A percentile compares a stretch with the other conserved stretches of the same genome.
Conservation (phyloP, 2,113 vertebrate species). For the Salminus brasiliensis region DNA sequence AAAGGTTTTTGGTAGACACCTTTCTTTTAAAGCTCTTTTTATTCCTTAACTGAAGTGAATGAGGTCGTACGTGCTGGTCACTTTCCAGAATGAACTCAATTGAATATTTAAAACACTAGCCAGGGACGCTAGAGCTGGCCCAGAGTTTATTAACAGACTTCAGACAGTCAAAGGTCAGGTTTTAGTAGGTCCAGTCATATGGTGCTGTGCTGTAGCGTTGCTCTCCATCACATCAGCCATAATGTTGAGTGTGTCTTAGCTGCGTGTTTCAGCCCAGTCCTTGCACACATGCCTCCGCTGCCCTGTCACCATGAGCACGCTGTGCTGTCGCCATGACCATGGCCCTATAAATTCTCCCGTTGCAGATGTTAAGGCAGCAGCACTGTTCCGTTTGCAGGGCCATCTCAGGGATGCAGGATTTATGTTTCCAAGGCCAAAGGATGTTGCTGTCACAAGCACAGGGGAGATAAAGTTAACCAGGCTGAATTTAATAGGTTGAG, state of each 20-base stretch:
- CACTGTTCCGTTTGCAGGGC: slow-evolving; percentile 3
- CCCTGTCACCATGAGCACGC: slow-evolving; percentile 15
- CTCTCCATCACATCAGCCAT: neutral
- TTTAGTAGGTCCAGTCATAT: neutral
- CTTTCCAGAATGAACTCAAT: neutral
- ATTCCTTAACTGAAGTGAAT: neutral
- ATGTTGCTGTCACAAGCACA: slow-evolving; percentile 23
- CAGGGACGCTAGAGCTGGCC: neutral
- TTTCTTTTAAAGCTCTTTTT: neutral
- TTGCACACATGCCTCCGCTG: neutral
- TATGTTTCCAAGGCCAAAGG: slow-evolving; percentile 29
- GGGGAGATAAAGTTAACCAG: slow-evolving; percentile 3
- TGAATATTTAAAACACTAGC: neutral
- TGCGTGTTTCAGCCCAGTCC: neutral
- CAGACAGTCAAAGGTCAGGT: neutral
- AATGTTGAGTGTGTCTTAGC: neutral
- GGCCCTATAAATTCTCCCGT: slow-evolving; percentile 26
- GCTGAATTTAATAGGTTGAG: slow-evolving; percentile 23
- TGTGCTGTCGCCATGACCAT: slow-evolving; percentile 34
- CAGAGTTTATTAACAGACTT: neutral
- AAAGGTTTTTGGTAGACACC: too few relatives aligned
- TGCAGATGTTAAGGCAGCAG: slow-evolving; percentile 17
- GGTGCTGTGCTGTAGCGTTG: neutral
- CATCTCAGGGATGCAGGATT: slow-evolving; percentile 9
- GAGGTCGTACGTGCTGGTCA: neutral